phyloP scores from a whole-genome alignment of 1,140 invertebrate species.

The Choristoneura fumiferana region DNA sequence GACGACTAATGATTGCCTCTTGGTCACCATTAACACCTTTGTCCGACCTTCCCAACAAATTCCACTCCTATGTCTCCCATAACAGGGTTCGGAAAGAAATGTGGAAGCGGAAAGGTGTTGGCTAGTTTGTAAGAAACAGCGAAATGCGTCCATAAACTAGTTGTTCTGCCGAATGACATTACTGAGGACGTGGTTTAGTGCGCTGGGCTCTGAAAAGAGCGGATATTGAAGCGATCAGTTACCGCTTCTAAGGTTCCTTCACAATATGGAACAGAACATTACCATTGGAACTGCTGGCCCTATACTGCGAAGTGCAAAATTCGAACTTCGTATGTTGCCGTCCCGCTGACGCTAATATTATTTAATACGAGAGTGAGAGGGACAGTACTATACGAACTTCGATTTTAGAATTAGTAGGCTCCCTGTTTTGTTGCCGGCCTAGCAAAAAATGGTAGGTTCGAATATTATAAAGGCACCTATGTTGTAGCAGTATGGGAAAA shows the following conservation, averaged over 20 bases:
- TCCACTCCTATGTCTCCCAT: not conserved
- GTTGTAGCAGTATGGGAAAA: too few species aligned
- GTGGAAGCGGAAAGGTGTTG: not conserved
- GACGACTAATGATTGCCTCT: conserved; percentile 11
- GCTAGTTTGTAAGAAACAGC: not conserved
- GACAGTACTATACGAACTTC: too few species aligned
- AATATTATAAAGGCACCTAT: too few species aligned
- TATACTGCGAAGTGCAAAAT: too few species aligned
- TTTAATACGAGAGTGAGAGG: too few species aligned
- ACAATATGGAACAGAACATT: not conserved
- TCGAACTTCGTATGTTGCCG: too few species aligned
- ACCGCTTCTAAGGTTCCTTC: not conserved
- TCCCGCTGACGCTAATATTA: too few species aligned
- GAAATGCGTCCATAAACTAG: conserved; percentile 13
- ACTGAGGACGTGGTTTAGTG: conserved; percentile 11
- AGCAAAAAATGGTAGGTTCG: not conserved
- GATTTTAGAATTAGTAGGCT: too few species aligned
- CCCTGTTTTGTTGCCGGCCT: too few species aligned
- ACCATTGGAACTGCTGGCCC: too few species aligned
- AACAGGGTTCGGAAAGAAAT: not conserved
- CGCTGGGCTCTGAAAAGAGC: not conserved
- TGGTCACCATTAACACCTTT: not conserved
- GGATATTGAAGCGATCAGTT: not conserved
- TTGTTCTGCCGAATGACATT: conserved; percentile 18
- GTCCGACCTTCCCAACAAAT: not conserved